A percentile compares a stretch with the other conserved stretches of the same genome.
These are phyloP conservation scores for Alethe castanea DNA, from an alignment of 2,113 vertebrate species.

Conservation along the genomic window DNA sequence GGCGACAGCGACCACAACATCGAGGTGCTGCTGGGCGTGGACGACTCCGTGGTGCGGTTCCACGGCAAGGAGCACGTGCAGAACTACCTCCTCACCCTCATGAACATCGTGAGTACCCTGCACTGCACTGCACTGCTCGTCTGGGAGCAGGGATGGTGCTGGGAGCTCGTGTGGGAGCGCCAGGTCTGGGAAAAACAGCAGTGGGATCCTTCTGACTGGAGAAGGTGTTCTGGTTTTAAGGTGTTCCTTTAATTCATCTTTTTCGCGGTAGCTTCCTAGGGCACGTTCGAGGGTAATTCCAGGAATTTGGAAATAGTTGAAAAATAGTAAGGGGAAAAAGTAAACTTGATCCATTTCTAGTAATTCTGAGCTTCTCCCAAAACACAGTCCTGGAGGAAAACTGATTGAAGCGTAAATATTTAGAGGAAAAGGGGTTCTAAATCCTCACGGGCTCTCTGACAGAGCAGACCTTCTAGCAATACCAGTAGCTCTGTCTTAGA, in stretches of 20 bases:
- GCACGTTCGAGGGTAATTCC: background rate
- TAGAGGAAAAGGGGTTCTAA: background rate
- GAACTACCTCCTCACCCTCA: slow-evolving; percentile 97
- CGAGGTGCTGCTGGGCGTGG: slow-evolving; percentile 93
- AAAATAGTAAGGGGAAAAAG: background rate
- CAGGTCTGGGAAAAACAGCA: background rate
- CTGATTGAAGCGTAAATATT: background rate
- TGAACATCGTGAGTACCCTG: slow-evolving; percentile 93
- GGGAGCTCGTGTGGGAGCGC: background rate
- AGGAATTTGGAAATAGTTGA: background rate
- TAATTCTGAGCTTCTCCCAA: background rate
- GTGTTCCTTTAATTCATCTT: background rate
- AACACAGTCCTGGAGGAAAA: background rate
- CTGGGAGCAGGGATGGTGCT: background rate
- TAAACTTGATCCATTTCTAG: background rate
- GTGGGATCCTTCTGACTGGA: rapidly evolving
- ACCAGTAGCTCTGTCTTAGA: background rate
- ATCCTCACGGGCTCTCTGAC: background rate
- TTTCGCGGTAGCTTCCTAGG: background rate
- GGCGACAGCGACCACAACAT: slow-evolving; percentile 91
- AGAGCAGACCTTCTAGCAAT: background rate
- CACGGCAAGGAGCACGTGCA: slow-evolving; percentile 98
- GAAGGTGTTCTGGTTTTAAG: background rate
- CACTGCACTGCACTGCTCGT: rapidly evolving
- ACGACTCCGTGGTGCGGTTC: slow-evolving; percentile 95